phyloP scores from a whole-genome alignment of 1,140 invertebrate species.

The Drosophila repleta region DNA sequence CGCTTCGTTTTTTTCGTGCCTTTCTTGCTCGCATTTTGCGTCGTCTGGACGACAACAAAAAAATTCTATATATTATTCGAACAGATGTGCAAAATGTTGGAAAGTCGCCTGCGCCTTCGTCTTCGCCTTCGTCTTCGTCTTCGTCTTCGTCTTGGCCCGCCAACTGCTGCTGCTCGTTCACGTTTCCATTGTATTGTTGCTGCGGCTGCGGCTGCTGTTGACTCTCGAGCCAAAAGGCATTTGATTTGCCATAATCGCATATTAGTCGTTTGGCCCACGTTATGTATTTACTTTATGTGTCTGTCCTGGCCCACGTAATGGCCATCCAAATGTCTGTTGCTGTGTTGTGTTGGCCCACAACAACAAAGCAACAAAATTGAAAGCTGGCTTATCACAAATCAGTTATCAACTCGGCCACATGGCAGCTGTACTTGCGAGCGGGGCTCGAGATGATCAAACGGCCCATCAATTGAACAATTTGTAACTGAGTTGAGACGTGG shows the following conservation, averaged over 20 bases:
- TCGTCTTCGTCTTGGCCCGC: constrained; percentile 27
- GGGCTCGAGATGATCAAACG: constrained; percentile 22
- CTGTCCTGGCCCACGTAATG: constrained; percentile 31
- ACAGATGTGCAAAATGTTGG: constrained; percentile 79
- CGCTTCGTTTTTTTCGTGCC: constrained; percentile 27
- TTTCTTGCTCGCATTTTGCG: constrained; percentile 24
- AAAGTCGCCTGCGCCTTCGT: constrained; percentile 47
- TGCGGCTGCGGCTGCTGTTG: constrained; percentile 38
- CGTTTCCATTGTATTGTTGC: constrained; percentile 46
- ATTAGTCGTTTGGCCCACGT: constrained; percentile 74
- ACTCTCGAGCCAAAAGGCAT: constrained; percentile 54
- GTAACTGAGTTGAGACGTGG: constrained; percentile 17
- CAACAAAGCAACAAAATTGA: constrained; percentile 39
- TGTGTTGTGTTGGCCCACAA: constrained; percentile 13
- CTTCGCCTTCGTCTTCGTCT: constrained; percentile 35
- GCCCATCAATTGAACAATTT: constrained; percentile 39
- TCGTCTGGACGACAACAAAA: constrained; percentile 60
- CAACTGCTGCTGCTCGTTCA: constrained; percentile 48
- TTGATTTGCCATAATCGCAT: constrained; percentile 80
- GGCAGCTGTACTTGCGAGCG: constrained; percentile 7
- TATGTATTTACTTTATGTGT: constrained; percentile 74
- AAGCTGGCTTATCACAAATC: constrained; percentile 53
- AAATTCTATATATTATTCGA: constrained; percentile 63
- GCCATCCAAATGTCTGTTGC: constrained; percentile 15
- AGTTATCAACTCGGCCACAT: constrained; percentile 36